These are phyloP conservation scores for Pantherophis alleghaniensis DNA, from an alignment of 2,797 vertebrate genomes.

Conservation along the genomic window DNA sequence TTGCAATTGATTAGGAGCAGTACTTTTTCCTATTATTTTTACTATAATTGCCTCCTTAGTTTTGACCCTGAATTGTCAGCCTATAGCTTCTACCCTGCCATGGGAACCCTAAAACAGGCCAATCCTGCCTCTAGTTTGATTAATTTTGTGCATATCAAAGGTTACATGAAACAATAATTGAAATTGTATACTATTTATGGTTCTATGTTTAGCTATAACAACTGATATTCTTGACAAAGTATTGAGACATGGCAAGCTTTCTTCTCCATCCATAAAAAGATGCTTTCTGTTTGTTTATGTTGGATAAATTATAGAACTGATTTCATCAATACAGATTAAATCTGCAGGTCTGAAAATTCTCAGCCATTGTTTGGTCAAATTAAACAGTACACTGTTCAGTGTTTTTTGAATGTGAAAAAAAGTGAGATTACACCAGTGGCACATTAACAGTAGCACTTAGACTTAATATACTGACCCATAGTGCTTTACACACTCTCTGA, in stretches of 20 bases:
- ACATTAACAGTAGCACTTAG: not conserved
- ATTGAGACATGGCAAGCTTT: not conserved
- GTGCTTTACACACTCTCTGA: too few relatives aligned
- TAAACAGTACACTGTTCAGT: not conserved
- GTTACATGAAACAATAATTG: not conserved
- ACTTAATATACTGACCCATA: too few relatives aligned
- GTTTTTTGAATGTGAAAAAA: not conserved
- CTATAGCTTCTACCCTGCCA: not conserved
- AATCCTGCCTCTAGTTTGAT: not conserved
- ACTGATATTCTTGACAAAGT: not conserved
- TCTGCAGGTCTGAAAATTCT: not conserved
- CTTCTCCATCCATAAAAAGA: not conserved
- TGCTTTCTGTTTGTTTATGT: not conserved
- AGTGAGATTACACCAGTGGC: not conserved
- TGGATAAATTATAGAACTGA: not conserved
- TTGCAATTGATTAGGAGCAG: not conserved
- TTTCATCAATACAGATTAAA: not conserved
- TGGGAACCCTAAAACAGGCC: not conserved
- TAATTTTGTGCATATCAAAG: not conserved
- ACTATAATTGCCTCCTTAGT: not conserved
- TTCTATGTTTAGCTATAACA: not conserved
- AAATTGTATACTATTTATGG: not conserved
- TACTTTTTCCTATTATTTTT: not conserved
- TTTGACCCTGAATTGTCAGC: not conserved
- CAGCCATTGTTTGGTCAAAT: not conserved